A percentile compares a stretch with the other conserved stretches of the same genome.
These are phyloP conservation scores for Varecia variegata DNA, from an alignment of 2,797 vertebrate species.

Conservation along the genomic window DNA sequence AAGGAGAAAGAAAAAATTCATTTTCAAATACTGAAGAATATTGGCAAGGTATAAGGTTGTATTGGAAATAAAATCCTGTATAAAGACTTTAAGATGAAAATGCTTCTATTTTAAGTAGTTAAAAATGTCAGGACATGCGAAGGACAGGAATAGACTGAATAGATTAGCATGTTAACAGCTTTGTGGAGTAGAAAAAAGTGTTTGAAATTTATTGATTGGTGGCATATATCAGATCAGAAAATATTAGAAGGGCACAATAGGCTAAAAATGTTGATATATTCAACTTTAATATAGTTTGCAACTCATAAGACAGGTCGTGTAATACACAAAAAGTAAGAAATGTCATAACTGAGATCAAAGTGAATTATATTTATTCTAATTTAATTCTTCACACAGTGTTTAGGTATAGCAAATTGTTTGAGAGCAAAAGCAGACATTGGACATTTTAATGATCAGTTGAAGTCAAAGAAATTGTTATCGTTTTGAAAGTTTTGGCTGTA, in stretches of 20 bases:
- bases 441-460: not conserved
- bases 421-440: slow-evolving; percentile 41
- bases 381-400: slow-evolving; percentile 42
- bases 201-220: slow-evolving; percentile 44
- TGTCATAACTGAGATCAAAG: slow-evolving; percentile 58
- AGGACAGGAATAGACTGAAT: not conserved
- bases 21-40: not conserved
- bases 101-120: not conserved
- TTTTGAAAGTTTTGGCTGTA: slow-evolving; percentile 1
- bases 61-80: not conserved
- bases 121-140: slow-evolving; percentile 3
- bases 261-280: slow-evolving; percentile 14
- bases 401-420: slow-evolving; percentile 10
- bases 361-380: slow-evolving; percentile 38
- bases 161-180: not conserved
- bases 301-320: not conserved
- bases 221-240: slow-evolving; percentile 23
- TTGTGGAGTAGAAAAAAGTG: not conserved
- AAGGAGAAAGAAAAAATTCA: not conserved
- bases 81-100: slow-evolving; percentile 53
- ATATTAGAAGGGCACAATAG: not conserved
- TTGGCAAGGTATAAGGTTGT: not conserved
- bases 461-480: not conserved
- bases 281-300: not conserved
- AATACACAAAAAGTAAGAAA: slow-evolving; percentile 28